A percentile compares a stretch with the other conserved stretches of the same genome.
These are phyloP conservation scores for Lepus townsendii DNA, from an alignment of 2,797 vertebrate genomes.

Conservation along the genomic window DNA sequence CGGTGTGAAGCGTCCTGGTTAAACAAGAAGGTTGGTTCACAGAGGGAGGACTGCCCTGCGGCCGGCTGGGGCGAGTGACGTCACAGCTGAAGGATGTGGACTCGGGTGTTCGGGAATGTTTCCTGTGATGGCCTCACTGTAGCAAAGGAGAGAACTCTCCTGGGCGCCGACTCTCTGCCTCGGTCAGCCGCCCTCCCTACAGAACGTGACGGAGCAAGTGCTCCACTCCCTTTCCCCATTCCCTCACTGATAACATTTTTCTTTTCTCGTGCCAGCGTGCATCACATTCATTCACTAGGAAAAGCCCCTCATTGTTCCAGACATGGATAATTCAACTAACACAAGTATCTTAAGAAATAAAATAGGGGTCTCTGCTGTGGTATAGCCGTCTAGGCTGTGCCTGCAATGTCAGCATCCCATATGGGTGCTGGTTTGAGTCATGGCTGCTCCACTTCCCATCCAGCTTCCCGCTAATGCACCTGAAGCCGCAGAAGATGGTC, in stretches of 20 bases:
- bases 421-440: too few species aligned
- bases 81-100: rapidly evolving
- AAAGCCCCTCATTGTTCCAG: not conserved
- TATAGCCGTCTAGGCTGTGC: too few species aligned
- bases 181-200: not conserved
- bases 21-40: rapidly evolving
- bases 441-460: too few species aligned
- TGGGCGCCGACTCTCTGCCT: not conserved
- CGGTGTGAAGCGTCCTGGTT: too few species aligned
- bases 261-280: not conserved
- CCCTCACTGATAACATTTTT: too few species aligned
- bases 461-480: too few species aligned
- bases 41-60: rapidly evolving
- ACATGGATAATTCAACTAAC: not conserved
- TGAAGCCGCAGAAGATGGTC: too few species aligned
- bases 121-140: not conserved
- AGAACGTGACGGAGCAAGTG: not conserved
- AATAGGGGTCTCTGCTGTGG: too few species aligned
- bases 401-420: too few species aligned
- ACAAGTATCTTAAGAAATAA: constrained; percentile 14
- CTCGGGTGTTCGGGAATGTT: not conserved
- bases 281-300: not conserved
- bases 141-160: not conserved
- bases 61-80: rapidly evolving
- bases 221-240: rapidly evolving